phyloP scores from a whole-genome alignment of 2,888 invertebrate species.

The Thysanoteuthis rhombus region DNA sequence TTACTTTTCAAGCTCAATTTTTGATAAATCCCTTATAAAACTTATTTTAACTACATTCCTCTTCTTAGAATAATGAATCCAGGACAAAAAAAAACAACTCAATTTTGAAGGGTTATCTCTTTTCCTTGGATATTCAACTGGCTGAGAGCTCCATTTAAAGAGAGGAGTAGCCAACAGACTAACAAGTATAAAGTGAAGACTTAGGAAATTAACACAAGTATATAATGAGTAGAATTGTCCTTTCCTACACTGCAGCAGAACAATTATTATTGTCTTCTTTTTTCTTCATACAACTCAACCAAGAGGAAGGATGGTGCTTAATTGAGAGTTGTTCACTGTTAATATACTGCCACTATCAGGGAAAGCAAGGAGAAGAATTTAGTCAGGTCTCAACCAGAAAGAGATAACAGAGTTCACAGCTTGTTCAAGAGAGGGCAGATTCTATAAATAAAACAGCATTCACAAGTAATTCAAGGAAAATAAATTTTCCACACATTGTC shows the following conservation, averaged over 20 bases:
- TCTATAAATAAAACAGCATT: not conserved
- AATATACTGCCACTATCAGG: not conserved
- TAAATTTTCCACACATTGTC: not conserved
- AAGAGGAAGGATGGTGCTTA: not conserved
- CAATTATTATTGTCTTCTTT: not conserved
- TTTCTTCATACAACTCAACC: not conserved
- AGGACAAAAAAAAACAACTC: no score
- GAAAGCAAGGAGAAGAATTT: not conserved
- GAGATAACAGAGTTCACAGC: not conserved
- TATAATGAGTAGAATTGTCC: not conserved
- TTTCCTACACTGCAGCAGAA: not conserved
- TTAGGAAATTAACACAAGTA: not conserved
- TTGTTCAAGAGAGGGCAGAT: not conserved
- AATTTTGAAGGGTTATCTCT: no score
- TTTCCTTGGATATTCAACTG: no score
- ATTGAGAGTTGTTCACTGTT: not conserved
- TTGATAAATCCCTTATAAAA: no score
- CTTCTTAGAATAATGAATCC: no score
- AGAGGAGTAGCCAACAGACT: no score
- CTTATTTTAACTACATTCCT: no score
- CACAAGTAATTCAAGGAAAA: not conserved
- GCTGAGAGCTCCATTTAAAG: no score
- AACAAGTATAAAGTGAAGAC: no score
- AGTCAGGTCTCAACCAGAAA: not conserved
- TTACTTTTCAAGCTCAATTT: no score